phyloP scores from a whole-genome alignment of 2,113 vertebrate species.

The Chionodraco myersi region DNA sequence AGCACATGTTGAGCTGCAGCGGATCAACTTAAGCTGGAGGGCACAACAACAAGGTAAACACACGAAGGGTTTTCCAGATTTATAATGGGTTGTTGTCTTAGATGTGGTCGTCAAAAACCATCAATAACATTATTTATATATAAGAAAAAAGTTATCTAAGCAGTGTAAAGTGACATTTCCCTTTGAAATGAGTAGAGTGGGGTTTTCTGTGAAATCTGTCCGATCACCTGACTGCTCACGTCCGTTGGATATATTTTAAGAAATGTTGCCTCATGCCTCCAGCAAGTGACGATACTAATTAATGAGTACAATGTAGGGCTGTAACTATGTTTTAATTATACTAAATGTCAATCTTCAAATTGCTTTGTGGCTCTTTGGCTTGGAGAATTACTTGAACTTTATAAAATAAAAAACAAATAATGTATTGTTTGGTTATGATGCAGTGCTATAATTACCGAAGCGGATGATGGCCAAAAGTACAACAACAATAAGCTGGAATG shows the following conservation, averaged over 20 bases:
- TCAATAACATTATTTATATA: too few relatives aligned
- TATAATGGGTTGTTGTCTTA: neutral
- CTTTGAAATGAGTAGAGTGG: neutral
- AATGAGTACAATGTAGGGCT: neutral
- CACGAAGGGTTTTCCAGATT: conserved; percentile 8
- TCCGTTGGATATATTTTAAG: neutral
- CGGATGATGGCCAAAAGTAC: neutral
- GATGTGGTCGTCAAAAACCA: neutral
- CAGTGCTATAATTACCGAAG: neutral
- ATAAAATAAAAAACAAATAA: too few relatives aligned
- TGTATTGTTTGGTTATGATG: neutral
- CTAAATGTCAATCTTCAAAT: neutral
- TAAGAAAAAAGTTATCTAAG: too few relatives aligned
- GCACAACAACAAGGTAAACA: neutral
- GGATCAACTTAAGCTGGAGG: neutral
- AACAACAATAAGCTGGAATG: neutral
- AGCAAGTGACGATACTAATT: neutral
- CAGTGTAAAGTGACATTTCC: neutral
- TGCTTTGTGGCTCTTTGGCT: neutral
- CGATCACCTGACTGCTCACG: neutral
- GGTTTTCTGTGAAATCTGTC: neutral
- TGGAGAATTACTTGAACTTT: neutral
- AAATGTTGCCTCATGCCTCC: neutral
- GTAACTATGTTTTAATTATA: too few relatives aligned
- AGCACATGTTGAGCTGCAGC: conserved; percentile 39